phyloP scores from a whole-genome alignment of 1,140 invertebrate genomes.

The Pseudobourletiella spinata region DNA sequence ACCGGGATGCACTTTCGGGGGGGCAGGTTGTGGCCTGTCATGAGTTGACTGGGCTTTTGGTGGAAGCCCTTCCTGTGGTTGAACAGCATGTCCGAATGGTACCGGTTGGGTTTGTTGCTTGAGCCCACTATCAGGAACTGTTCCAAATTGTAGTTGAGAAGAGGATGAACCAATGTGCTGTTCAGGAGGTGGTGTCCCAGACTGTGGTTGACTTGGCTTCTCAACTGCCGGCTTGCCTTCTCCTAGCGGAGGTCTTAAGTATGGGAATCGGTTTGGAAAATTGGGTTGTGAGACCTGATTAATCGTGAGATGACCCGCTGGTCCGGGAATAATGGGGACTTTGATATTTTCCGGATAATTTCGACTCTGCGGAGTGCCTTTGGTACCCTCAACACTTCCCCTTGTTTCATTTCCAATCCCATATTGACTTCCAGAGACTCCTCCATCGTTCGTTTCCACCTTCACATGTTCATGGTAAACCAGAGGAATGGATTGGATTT shows the following conservation, averaged over 20 bases:
- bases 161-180: neutral
- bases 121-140: too few species aligned
- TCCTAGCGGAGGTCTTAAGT: neutral
- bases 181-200: neutral
- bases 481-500: conserved; percentile 19
- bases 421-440: neutral
- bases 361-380: neutral
- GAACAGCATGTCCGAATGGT: too few species aligned
- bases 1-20: too few species aligned
- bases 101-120: too few species aligned
- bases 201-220: neutral
- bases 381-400: neutral
- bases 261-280: neutral
- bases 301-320: conserved; percentile 1
- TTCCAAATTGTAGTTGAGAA: neutral
- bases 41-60: too few species aligned
- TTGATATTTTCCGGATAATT: conserved; percentile 14
- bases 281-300: conserved; percentile 3
- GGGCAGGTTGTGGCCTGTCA: too few species aligned
- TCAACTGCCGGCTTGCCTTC: neutral
- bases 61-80: neutral
- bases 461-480: conserved; percentile 31
- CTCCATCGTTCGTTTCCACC: neutral
- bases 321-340: conserved; percentile 19
- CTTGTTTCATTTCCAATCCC: neutral